A percentile compares a stretch with the other conserved stretches of the same genome.
Evolutionary conservation across 2,888 invertebrate genomes (phyloP).

Genomic region (Trichacis sp.): DNA sequence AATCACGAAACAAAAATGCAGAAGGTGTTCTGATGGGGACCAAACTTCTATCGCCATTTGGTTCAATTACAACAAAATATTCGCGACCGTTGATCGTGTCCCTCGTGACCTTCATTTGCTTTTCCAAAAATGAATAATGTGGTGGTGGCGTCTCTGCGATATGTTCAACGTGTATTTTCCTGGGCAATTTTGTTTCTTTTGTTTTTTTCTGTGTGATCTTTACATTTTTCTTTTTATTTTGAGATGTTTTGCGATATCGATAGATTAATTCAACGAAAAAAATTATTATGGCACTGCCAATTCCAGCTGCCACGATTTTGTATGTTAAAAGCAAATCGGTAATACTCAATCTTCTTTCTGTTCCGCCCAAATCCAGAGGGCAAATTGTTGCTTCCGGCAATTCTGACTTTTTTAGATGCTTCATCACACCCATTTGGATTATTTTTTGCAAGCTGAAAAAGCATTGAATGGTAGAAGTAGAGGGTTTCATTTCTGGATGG

Average conservation of each 20-base stretch:
- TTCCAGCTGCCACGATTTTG: constrained; percentile 79
- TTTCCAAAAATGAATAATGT: constrained; percentile 57
- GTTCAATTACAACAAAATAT: constrained; percentile 77
- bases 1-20: constrained; percentile 77
- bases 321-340: constrained; percentile 85
- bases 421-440: constrained; percentile 82
- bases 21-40: constrained; percentile 83
- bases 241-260: background rate
- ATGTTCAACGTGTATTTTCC: constrained; percentile 12
- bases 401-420: constrained; percentile 74
- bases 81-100: constrained; percentile 80
- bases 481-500: no score
- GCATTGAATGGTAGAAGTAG: no score
- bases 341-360: constrained; percentile 81
- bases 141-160: constrained; percentile 47
- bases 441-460: constrained; percentile 75
- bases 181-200: background rate
- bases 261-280: constrained; percentile 28
- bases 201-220: constrained; percentile 10
- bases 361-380: constrained; percentile 83
- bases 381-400: constrained; percentile 84
- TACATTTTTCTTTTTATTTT: background rate
- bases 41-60: constrained; percentile 75
- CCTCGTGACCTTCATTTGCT: constrained; percentile 25
- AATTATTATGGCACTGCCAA: constrained; percentile 73